phyloP scores from a whole-genome alignment of 2,113 vertebrate genomes.

The Athene cunicularia region DNA sequence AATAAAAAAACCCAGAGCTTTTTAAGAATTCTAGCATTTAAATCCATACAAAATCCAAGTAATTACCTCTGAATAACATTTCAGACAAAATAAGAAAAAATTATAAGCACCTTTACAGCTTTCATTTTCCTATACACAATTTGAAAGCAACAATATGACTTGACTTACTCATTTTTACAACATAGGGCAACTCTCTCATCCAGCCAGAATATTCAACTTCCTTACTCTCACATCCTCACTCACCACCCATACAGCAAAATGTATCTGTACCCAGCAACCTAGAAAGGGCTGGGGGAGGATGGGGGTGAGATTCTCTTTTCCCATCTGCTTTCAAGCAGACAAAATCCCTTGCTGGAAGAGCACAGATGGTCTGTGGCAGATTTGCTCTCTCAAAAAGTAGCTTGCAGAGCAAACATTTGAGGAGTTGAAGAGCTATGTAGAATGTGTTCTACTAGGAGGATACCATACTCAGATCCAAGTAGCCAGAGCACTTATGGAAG shows the following conservation, averaged over 20 bases:
- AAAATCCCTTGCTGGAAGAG: neutral
- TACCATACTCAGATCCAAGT: neutral
- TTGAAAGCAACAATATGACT: neutral
- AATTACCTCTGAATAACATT: neutral
- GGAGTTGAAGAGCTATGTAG: neutral
- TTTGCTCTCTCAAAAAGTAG: neutral
- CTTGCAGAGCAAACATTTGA: neutral
- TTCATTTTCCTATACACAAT: neutral
- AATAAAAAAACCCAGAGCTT: neutral
- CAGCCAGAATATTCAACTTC: neutral
- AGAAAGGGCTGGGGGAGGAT: neutral
- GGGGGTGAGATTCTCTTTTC: neutral
- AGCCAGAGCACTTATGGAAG: neutral
- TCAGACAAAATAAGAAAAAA: neutral
- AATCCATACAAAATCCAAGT: neutral
- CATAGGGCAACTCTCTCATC: neutral
- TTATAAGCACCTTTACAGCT: neutral
- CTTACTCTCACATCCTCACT: neutral
- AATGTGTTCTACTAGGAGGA: neutral
- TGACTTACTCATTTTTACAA: neutral
- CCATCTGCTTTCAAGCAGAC: constrained; percentile 7
- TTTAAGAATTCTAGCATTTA: neutral
- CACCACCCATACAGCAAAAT: neutral
- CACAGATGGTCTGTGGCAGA: constrained; percentile 12
- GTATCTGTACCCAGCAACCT: neutral